Conservation (phyloP, 1,140 invertebrate species). For the Probaryconus sp. region DNA sequence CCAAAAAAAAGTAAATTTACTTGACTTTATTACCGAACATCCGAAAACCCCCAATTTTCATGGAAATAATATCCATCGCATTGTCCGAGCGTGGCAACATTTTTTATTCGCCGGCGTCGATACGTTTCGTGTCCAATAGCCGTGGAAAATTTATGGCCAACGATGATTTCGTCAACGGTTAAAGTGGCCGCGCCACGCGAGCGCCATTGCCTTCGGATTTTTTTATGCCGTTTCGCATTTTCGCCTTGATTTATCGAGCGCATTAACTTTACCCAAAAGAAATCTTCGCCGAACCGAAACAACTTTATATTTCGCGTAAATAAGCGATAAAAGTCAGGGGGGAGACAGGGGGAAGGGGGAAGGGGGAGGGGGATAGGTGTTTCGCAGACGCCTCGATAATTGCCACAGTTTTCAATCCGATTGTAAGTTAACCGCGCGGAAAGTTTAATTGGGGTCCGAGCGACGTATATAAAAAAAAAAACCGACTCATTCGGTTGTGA, state of each 20-base stretch:
- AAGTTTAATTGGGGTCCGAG: constrained; percentile 48
- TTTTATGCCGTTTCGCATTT: constrained; percentile 46
- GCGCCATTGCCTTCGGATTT: constrained; percentile 32
- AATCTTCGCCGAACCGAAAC: constrained; percentile 25
- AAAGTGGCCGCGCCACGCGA: constrained; percentile 3
- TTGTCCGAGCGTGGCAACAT: no score
- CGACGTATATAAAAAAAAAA: constrained; percentile 8
- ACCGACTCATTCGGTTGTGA: constrained; percentile 7
- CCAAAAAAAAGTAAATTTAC: no score
- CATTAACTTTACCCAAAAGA: constrained; percentile 30
- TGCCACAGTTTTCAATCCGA: constrained; percentile 50
- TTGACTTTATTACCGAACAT: no score
- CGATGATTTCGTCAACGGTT: constrained; percentile 9
- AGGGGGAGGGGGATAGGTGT: constrained; percentile 37
- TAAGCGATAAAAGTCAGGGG: constrained; percentile 29
- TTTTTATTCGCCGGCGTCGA: no score
- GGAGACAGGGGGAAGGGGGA: constrained; percentile 33
- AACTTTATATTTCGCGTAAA: constrained; percentile 40
- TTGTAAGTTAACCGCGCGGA: constrained; percentile 37
- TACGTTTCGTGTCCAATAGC: no score
- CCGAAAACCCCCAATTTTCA: no score
- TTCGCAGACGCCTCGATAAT: constrained; percentile 38
- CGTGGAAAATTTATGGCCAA: constrained; percentile 3
- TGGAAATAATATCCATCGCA: no score
- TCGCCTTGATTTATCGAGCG: constrained; percentile 50